These are phyloP conservation scores for Spinibarbus caldwelli DNA, from an alignment of 2,797 vertebrate species.

Conservation along the genomic window DNA sequence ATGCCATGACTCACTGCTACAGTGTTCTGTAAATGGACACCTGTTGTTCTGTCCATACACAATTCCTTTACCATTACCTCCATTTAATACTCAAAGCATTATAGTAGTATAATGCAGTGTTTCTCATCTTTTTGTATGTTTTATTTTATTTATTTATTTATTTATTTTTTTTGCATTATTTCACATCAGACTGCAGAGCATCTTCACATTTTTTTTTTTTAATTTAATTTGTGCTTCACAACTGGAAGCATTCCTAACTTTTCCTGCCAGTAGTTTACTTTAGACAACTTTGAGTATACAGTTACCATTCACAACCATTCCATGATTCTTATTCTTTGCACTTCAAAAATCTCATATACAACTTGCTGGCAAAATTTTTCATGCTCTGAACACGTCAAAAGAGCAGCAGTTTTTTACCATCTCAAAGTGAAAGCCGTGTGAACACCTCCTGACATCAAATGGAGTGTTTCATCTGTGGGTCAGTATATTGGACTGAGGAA, in stretches of 20 bases:
- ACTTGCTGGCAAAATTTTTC: background rate
- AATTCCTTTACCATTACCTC: too few species aligned
- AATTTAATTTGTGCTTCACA: background rate
- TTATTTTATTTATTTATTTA: too few species aligned
- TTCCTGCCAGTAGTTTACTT: background rate
- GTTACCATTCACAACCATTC: background rate
- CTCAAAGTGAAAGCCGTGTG: background rate
- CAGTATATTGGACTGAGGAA: background rate
- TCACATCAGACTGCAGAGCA: background rate
- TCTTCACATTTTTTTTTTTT: background rate
- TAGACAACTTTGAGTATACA: background rate
- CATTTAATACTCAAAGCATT: too few species aligned
- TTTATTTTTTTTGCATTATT: background rate
- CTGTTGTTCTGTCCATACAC: too few species aligned
- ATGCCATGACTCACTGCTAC: background rate
- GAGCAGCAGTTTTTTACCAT: background rate
- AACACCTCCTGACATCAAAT: background rate
- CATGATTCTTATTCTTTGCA: background rate
- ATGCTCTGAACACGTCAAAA: background rate
- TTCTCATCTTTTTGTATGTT: too few species aligned
- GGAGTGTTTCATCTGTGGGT: constrained; percentile 4
- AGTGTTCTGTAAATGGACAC: background rate
- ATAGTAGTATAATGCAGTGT: too few species aligned
- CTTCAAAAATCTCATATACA: background rate
- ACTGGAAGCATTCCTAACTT: background rate